Percentiles rank a stretch among this genome's conserved stretches.
Evolutionary conservation across 2,113 vertebrate genomes (phyloP).

Genomic region (Micromys minutus): DNA sequence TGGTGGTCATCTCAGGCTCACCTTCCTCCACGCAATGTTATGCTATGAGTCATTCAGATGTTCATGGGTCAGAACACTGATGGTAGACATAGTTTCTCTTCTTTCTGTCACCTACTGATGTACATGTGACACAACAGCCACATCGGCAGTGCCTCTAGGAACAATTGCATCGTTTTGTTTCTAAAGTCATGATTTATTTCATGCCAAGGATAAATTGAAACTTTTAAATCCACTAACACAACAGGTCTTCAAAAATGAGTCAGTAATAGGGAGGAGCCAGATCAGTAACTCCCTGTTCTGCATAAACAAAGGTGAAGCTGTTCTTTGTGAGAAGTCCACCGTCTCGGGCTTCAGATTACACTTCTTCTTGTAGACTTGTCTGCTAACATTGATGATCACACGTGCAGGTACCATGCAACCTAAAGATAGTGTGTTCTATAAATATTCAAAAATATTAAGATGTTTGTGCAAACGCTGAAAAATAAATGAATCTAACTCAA

Average conservation of each 20-base stretch:
- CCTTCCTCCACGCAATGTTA: neutral
- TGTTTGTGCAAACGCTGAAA: slow-evolving; percentile 75
- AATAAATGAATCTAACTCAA: slow-evolving; percentile 80
- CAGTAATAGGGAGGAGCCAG: neutral
- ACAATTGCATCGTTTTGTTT: neutral
- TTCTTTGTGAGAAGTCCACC: neutral
- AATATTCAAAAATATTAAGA: slow-evolving; percentile 82
- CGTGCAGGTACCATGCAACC: slow-evolving; percentile 63
- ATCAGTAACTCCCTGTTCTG: slow-evolving; percentile 51
- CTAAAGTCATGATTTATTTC: slow-evolving; percentile 47
- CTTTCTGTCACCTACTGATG: too few relatives aligned
- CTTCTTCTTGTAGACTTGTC: slow-evolving; percentile 36
- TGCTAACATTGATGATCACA: slow-evolving; percentile 68
- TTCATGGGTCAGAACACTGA: too few relatives aligned
- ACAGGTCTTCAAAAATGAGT: slow-evolving; percentile 55
- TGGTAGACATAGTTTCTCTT: too few relatives aligned
- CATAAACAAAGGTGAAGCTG: slow-evolving; percentile 49
- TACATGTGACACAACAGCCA: too few relatives aligned
- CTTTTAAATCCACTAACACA: slow-evolving; percentile 4
- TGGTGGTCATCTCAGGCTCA: neutral
- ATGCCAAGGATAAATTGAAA: slow-evolving; percentile 19
- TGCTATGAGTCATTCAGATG: too few relatives aligned
- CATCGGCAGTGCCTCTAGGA: too few relatives aligned
- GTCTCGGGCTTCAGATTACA: neutral
- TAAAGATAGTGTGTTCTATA: slow-evolving; percentile 79